Evolutionary conservation across 2,113 vertebrate species (phyloP).

Genomic region (Aptenodytes forsteri): DNA sequence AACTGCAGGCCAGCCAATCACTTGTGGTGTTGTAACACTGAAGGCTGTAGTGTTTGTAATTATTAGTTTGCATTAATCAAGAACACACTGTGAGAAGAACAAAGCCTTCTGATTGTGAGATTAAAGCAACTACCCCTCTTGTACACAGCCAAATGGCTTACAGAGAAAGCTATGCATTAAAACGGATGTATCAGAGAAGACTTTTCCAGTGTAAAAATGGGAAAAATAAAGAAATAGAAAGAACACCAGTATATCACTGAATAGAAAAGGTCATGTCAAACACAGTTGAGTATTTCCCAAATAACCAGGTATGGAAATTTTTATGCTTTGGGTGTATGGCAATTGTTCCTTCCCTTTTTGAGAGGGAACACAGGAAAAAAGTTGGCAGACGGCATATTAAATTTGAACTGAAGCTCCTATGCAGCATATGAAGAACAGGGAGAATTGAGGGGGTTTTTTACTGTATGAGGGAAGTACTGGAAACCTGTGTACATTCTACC

Average conservation of each 20-base stretch:
- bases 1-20: slow-evolving; percentile 38
- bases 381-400: neutral
- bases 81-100: neutral
- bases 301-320: neutral
- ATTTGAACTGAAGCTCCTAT: neutral
- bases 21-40: neutral
- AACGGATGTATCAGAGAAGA: neutral
- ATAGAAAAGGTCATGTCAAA: neutral
- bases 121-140: neutral
- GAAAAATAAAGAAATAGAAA: neutral
- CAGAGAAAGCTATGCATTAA: neutral
- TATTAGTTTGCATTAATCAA: slow-evolving; percentile 54
- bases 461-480: neutral
- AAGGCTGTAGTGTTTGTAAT: neutral
- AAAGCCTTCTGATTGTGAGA: neutral
- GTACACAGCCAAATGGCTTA: neutral
- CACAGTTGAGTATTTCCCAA: neutral
- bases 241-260: neutral
- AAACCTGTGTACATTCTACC: neutral
- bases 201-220: neutral
- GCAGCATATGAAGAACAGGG: neutral
- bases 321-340: neutral
- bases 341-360: neutral
- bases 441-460: neutral
- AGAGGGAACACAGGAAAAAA: neutral